Evolutionary conservation across 2,888 invertebrate genomes (phyloP).

Genomic region (Polietes domitor): DNA sequence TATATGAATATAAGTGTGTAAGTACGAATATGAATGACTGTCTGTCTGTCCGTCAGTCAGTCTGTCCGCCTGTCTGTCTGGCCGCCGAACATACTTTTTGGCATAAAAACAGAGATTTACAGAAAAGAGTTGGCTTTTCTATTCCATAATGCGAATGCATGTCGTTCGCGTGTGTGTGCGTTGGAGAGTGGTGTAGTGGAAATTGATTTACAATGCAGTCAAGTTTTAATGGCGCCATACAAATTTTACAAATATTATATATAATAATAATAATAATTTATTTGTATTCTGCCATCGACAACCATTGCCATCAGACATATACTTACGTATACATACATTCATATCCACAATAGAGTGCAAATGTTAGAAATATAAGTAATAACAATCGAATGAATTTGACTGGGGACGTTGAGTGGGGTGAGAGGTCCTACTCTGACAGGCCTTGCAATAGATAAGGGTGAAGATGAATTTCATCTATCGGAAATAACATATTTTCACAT

Average conservation of each 20-base stretch:
- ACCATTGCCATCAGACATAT: not conserved
- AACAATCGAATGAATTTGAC: not conserved
- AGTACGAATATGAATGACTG: not conserved
- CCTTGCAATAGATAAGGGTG: too few species aligned
- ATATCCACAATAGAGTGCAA: not conserved
- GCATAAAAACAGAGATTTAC: slow-evolving; percentile 22
- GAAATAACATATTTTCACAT: too few species aligned
- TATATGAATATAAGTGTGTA: slow-evolving; percentile 2
- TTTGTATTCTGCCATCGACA: not conserved
- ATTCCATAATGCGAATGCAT: not conserved
- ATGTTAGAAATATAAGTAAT: not conserved
- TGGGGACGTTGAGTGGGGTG: not conserved
- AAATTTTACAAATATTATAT: slow-evolving; percentile 28
- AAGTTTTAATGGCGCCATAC: slow-evolving; percentile 64
- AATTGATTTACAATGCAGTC: slow-evolving; percentile 67
- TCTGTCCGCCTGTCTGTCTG: not conserved
- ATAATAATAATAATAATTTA: slow-evolving; percentile 31
- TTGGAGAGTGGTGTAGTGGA: slow-evolving; percentile 43
- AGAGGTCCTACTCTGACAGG: not conserved
- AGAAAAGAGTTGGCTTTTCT: slow-evolving; percentile 20
- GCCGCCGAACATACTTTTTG: not conserved
- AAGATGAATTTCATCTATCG: too few species aligned
- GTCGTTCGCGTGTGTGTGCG: too few species aligned
- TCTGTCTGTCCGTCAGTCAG: not conserved
- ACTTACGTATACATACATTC: not conserved